Base-by-base conservation (phyloP, 2,888 invertebrate species). In the Tanaodytes sp. region DNA sequence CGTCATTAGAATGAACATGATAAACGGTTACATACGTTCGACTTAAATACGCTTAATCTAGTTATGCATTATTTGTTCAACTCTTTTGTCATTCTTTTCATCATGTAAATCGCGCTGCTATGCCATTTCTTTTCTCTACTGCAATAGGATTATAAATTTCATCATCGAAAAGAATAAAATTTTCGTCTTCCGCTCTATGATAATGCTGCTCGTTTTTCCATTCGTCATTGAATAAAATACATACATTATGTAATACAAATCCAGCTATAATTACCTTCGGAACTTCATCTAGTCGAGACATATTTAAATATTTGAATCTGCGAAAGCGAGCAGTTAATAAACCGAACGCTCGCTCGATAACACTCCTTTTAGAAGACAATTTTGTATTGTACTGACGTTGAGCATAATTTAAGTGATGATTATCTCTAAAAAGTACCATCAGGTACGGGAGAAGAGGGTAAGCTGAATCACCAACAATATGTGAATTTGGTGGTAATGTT, bases 201-300 rank as follows among this genome's bases (percentile, higher is more conserved):
- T 11, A 36, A 11, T 36, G 11, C 3, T 46, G 27, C 8, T 46
- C 46, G 30, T 46, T 23, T 14, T 14, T 16, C 30, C 14, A 27
- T 23, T 46, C 46, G 14, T 46, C 46, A 27, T 46, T 46, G 2
- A 20, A 27, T 15, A 27, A 27, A 9, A 46, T 46, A n/a, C 27
- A 27, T 2, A 27, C 15, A 46, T 46, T 46, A 27, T 46, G 46
- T 6, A 46, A n/a, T 12, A 46, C 46, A 15, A n/a, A 46, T 4
- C 12, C 46, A 2, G 46, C 46, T 5, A 30, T 27, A 15, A 46
- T 12, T 6, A 46, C 31, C 3, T 14, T 46, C 15, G 16, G 11
- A 3, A 46, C 30, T 15, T 46, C 46, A 6, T 46, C 30, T 2
- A 46, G 2, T 15, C 30, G 23, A 4, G 27, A 15, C 46, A 46